A percentile compares a stretch with the other conserved stretches of the same genome.
These are phyloP conservation scores for Scaptomyza flava DNA, from an alignment of 2,888 invertebrate genomes.

Conservation along the genomic window DNA sequence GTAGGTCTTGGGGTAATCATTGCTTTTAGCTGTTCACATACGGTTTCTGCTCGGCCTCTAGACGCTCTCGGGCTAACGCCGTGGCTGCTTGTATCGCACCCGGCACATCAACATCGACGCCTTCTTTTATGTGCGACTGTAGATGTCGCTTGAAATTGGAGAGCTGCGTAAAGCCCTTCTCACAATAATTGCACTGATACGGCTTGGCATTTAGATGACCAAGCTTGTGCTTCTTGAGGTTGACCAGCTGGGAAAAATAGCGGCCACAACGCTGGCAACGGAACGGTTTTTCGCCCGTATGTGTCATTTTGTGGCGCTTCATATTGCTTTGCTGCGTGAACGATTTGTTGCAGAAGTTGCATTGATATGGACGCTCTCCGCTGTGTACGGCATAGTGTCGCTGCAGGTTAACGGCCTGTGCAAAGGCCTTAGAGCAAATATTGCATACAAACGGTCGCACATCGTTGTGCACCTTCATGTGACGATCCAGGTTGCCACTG, in stretches of 20 bases:
- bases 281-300: conserved; percentile 84
- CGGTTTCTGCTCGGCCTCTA: conserved; percentile 78
- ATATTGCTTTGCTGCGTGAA: conserved; percentile 84
- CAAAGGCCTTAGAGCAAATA: conserved; percentile 82
- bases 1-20: not conserved
- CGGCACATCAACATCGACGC: conserved; percentile 75
- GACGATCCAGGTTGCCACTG: conserved; percentile 83
- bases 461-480: conserved; percentile 84
- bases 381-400: conserved; percentile 84
- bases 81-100: conserved; percentile 75
- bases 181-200: conserved; percentile 82
- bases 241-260: conserved; percentile 83
- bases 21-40: conserved; percentile 7
- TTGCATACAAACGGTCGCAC: conserved; percentile 82
- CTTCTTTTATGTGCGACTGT: conserved; percentile 80
- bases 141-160: conserved; percentile 83
- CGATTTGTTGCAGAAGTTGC: conserved; percentile 82
- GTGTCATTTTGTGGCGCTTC: conserved; percentile 83
- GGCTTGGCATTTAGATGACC: conserved; percentile 83
- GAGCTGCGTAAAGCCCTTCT: conserved; percentile 83
- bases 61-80: conserved; percentile 75
- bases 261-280: conserved; percentile 83
- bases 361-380: conserved; percentile 83
- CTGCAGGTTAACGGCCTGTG: conserved; percentile 83
- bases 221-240: conserved; percentile 84